A percentile compares a stretch with the other conserved stretches of the same genome.
Conservation (phyloP, 2,797 vertebrate genomes). For the Graptemys geographica region DNA sequence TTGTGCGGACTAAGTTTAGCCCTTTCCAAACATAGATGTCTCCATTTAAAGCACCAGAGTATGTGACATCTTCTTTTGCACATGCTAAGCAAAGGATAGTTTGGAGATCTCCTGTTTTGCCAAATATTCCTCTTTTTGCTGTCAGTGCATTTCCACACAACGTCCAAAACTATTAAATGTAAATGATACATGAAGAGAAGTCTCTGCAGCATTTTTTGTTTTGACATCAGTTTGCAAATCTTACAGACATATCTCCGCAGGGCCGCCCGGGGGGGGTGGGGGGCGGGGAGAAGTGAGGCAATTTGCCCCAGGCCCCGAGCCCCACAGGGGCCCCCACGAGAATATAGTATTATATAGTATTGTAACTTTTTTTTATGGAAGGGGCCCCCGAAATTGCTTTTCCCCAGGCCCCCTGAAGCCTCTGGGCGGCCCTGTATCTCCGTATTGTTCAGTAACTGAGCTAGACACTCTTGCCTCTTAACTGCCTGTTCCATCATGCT, state of each 20-base stretch:
- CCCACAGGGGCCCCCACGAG: no score
- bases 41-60: slow-evolving; percentile 95
- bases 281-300: no score
- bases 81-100: slow-evolving; percentile 95
- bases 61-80: slow-evolving; percentile 93
- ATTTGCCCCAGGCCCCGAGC: no score
- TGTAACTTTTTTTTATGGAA: no score
- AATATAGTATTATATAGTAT: no score
- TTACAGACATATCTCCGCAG: not conserved
- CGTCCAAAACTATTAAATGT: slow-evolving; percentile 90
- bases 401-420: no score
- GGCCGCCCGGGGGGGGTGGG: no score
- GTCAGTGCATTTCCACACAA: slow-evolving; percentile 95
- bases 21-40: slow-evolving; percentile 98
- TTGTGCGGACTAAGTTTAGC: slow-evolving; percentile 87
- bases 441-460: not conserved
- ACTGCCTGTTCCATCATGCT: not conserved
- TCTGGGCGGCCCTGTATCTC: no score
- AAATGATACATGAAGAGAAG: slow-evolving; percentile 17
- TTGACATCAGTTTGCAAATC: not conserved
- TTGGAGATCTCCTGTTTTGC: slow-evolving; percentile 95
- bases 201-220: not conserved
- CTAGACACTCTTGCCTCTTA: not conserved
- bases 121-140: slow-evolving; percentile 94
- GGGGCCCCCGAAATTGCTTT: no score